Evolutionary conservation across 2,888 invertebrate genomes (phyloP), one percentile per base, ranked within the genome.

Genomic region (Pristionchus arcanus): DNA sequence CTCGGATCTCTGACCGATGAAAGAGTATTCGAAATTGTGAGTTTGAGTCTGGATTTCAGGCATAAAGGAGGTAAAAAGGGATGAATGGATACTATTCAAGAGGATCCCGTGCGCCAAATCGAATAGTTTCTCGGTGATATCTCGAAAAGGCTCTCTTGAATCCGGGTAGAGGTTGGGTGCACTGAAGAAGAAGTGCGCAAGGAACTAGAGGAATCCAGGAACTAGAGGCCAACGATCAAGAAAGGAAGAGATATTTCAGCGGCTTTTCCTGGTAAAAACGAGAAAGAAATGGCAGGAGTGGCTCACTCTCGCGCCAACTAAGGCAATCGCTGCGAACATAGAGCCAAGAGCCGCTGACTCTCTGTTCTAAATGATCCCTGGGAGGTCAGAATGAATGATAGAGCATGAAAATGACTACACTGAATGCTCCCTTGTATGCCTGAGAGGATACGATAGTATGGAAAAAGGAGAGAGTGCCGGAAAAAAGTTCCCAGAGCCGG

Each of bases 21-120:
- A 25, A 63, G 25, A 63, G 59, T 63, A 63, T 25, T 19, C 59
- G 19, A 59, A 59, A 59, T 59, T 25, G 59, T 21, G 59, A 63
- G 2, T 63, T 7, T 4, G 49, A 49, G 74, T 42, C 42, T n/a
- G 42, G 42, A 42, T 42, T 9, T 42, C 4, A 42, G 42, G 42
- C 3, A 74, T 34, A 34, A 37, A 49, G 19, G n/a, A 9, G 81
- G 34, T 25, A 19, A 53, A 53, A 25, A 2, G 81, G 49, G 49
- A 81, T 53, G 81, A 81, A 81, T 42, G 16, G 49, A 21, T 16
- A 16, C 68, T 34, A 9, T 68, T 68, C 31, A 16, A 31, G 74
- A n/a, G n/a, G 25, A 37, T 74, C 37, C 74, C 74, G 37, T 25
- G 68, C 68, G 74, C 16, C 74, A 37, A 74, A 68, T 68, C 68